Evolutionary conservation across 2,113 vertebrate genomes (phyloP).

Genomic region (Anguilla japonica): DNA sequence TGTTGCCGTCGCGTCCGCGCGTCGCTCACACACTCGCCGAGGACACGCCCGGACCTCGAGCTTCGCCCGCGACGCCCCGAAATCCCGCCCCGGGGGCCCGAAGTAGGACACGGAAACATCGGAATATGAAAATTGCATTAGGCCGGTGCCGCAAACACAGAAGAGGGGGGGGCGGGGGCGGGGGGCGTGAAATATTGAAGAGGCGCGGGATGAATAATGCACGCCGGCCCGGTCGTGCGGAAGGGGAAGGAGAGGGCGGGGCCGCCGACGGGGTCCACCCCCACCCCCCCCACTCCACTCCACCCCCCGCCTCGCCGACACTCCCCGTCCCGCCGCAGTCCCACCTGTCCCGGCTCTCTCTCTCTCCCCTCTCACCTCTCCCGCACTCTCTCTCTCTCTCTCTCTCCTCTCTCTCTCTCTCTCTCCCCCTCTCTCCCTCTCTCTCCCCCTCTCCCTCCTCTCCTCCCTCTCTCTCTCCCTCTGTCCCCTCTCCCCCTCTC

Average conservation of each 20-base stretch:
- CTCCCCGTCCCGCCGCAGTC: constrained; percentile 61
- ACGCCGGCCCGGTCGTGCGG: constrained; percentile 71
- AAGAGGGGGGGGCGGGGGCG: constrained; percentile 36
- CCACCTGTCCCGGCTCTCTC: constrained; percentile 67
- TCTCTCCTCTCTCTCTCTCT: no score
- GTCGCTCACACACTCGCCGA: background rate
- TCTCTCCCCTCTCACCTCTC: no score
- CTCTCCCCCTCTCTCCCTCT: no score
- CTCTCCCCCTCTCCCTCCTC: no score
- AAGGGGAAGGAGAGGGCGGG: constrained; percentile 54
- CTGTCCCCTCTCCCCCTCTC: constrained; percentile 45
- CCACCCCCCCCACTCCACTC: constrained; percentile 54
- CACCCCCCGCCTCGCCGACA: constrained; percentile 48
- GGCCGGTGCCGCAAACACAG: constrained; percentile 63
- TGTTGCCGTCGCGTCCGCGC: no score
- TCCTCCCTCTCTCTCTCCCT: no score
- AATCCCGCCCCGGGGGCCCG: constrained; percentile 21
- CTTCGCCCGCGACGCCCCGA: background rate
- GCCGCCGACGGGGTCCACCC: constrained; percentile 77
- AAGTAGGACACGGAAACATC: constrained; percentile 63
- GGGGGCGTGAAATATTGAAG: constrained; percentile 59
- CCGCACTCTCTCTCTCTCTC: no score
- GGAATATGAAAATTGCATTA: constrained; percentile 62
- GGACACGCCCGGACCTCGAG: no score
- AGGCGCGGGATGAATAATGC: constrained; percentile 71